Evolutionary conservation across 1,140 invertebrate genomes (phyloP).

Genomic region (Elysia chlorotica): DNA sequence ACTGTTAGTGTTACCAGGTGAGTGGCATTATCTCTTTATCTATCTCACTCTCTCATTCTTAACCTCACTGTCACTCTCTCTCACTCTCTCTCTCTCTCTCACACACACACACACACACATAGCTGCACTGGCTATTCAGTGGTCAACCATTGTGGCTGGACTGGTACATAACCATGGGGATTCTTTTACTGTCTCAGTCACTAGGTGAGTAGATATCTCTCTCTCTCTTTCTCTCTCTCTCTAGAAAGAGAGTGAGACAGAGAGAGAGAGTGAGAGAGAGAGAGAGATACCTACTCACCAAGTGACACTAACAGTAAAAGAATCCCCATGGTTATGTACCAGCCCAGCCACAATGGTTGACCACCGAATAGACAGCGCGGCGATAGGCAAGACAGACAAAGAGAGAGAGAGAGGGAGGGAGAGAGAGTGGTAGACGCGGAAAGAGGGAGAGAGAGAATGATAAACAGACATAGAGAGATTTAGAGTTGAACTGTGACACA

Average conservation of each 20-base stretch:
- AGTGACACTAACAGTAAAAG: constrained; percentile 56
- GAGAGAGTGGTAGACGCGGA: neutral
- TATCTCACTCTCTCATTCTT: neutral
- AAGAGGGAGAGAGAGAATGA: no score
- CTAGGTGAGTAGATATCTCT: constrained; percentile 42
- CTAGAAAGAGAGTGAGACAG: neutral
- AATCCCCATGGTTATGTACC: constrained; percentile 33
- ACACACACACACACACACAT: constrained; percentile 85
- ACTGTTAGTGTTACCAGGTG: constrained; percentile 59
- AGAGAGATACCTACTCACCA: constrained; percentile 40
- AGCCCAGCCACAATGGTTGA: constrained; percentile 38
- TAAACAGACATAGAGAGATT: no score
- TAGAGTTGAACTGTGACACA: no score
- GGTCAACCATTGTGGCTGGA: constrained; percentile 43
- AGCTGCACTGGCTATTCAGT: constrained; percentile 51
- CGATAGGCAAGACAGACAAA: constrained; percentile 12
- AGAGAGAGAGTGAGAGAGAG: neutral
- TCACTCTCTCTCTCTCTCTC: no score
- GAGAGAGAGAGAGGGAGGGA: no score
- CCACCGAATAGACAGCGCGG: constrained; percentile 54
- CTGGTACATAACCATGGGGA: constrained; percentile 33
- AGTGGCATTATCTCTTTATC: neutral
- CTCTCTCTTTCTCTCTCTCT: neutral
- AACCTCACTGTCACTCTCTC: no score
- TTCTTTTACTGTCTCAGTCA: constrained; percentile 57